Percentiles rank a stretch among this genome's conserved stretches.
phyloP scores from a whole-genome alignment of 2,888 invertebrate species.

The Andrena camellia region DNA sequence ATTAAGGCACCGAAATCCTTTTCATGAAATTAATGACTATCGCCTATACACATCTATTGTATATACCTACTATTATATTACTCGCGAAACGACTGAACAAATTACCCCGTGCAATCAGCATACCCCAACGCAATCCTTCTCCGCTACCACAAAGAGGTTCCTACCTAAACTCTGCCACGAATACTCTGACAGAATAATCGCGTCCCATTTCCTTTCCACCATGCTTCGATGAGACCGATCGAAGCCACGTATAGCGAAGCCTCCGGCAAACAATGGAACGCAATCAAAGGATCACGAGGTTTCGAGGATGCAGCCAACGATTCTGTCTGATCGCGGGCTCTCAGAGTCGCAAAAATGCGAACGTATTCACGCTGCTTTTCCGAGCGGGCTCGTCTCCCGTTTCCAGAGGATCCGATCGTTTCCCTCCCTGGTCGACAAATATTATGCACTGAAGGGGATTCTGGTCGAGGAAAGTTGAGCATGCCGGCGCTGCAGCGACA shows the following conservation, averaged over 20 bases:
- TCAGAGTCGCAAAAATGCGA: conserved; percentile 18
- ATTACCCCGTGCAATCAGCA: no score
- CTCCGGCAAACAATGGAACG: conserved; percentile 20
- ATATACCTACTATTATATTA: no score
- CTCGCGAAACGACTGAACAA: no score
- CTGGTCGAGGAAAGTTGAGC: conserved; percentile 45
- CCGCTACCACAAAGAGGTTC: neutral
- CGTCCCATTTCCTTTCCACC: conserved; percentile 3
- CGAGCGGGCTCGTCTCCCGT: conserved; percentile 6
- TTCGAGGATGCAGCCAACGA: conserved; percentile 1
- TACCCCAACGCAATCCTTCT: neutral
- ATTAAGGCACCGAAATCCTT: no score
- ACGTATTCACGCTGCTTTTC: conserved; percentile 16
- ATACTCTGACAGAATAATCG: neutral
- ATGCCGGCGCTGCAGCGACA: conserved; percentile 44
- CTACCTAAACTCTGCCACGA: neutral
- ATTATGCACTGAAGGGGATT: conserved; percentile 31
- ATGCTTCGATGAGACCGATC: neutral
- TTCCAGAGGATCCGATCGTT: conserved; percentile 38
- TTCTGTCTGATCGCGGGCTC: conserved; percentile 14
- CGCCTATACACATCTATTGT: no score
- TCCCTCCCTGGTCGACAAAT: conserved; percentile 45
- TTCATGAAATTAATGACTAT: no score
- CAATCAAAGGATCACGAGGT: conserved; percentile 20
- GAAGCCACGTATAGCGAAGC: conserved; percentile 12